These are phyloP conservation scores for Leptinotarsa defecta DNA, from an alignment of 1,140 invertebrate genomes.

Conservation along the genomic window DNA sequence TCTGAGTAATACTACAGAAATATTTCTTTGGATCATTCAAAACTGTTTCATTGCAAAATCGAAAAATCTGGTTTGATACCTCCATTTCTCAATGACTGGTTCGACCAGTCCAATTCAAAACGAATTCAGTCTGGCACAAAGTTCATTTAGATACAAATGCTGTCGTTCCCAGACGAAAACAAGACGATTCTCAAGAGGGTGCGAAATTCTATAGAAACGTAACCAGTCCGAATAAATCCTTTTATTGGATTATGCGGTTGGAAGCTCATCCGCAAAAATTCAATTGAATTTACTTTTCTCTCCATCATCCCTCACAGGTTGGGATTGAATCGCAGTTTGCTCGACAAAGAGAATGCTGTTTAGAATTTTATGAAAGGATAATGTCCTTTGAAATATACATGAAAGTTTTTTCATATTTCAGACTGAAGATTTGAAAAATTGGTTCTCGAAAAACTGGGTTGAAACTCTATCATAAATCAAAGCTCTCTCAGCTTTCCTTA, in stretches of 20 bases:
- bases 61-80: too few species aligned
- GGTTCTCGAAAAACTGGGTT: too few species aligned
- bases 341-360: not conserved
- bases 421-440: too few species aligned
- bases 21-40: too few species aligned
- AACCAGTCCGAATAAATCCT: conserved; percentile 38
- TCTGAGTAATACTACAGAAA: too few species aligned
- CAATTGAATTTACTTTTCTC: conserved; percentile 27
- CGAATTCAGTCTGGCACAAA: not conserved
- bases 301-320: not conserved
- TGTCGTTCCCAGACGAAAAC: not conserved
- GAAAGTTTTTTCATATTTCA: too few species aligned
- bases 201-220: conserved; percentile 35
- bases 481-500: too few species aligned
- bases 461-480: too few species aligned
- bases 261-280: conserved; percentile 30
- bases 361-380: not conserved
- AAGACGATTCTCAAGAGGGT: conserved; percentile 28
- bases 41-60: too few species aligned
- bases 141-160: not conserved
- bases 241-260: conserved; percentile 36
- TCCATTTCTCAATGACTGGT: too few species aligned
- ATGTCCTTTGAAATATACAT: too few species aligned
- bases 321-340: not conserved
- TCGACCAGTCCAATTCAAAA: not conserved